Percentiles rank a stretch among this genome's conserved stretches.
Evolutionary conservation across 2,113 vertebrate species (phyloP).

Genomic region (Apistogramma diplotaenia): DNA sequence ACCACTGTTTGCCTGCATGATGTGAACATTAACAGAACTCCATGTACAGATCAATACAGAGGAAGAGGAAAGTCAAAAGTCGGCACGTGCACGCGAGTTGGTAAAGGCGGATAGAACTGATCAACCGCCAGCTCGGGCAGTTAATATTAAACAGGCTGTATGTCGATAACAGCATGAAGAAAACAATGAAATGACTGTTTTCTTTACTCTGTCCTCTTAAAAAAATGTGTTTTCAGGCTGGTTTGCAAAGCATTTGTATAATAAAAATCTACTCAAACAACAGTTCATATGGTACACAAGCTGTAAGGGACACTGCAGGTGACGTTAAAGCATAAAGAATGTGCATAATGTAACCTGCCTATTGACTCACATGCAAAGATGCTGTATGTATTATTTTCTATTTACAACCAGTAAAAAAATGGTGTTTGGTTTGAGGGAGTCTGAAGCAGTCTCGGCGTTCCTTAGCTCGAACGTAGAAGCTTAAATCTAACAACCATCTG

Average conservation of each 20-base stretch:
- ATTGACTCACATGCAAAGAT: neutral
- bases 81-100: no score
- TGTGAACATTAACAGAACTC: slow-evolving; percentile 47
- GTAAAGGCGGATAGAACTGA: slow-evolving; percentile 2
- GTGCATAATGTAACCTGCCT: neutral
- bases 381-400: neutral
- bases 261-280: neutral
- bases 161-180: neutral
- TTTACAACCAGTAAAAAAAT: fast-evolving
- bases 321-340: no score
- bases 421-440: no score
- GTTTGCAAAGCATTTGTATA: no score
- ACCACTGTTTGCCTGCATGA: neutral
- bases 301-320: fast-evolving
- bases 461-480: neutral
- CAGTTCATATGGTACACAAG: neutral
- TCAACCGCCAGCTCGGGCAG: neutral
- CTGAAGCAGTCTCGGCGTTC: neutral
- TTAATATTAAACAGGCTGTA: slow-evolving; percentile 5
- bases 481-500: neutral
- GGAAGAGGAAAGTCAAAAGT: slow-evolving; percentile 8
- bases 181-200: neutral
- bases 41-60: neutral
- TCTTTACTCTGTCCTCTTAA: neutral
- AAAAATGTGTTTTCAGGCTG: neutral